These are phyloP conservation scores for Drosophila subpulchrella DNA, from an alignment of 1,140 invertebrate genomes.

Conservation along the genomic window DNA sequence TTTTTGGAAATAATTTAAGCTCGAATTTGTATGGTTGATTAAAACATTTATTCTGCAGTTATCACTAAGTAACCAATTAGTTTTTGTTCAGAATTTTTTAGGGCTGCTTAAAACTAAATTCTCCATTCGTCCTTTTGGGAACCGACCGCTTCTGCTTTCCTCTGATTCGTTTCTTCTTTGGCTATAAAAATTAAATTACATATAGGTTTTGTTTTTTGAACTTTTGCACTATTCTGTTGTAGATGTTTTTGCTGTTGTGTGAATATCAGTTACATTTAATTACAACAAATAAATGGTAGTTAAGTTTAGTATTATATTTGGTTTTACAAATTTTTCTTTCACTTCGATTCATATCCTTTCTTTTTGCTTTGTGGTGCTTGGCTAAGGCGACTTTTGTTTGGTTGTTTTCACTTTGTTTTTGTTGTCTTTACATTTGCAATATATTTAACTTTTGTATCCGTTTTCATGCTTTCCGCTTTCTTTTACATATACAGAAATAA, in stretches of 20 bases:
- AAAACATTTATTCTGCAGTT: slow-evolving; percentile 62
- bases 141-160: slow-evolving; percentile 14
- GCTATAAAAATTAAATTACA: slow-evolving; percentile 84
- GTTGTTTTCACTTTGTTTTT: slow-evolving; percentile 67
- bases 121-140: slow-evolving; percentile 33
- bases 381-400: slow-evolving; percentile 84
- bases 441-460: slow-evolving; percentile 71
- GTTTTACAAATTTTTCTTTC: slow-evolving; percentile 64
- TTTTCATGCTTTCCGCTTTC: slow-evolving; percentile 38
- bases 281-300: slow-evolving; percentile 77
- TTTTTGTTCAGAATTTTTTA: slow-evolving; percentile 51
- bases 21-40: slow-evolving; percentile 66
- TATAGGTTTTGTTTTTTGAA: slow-evolving; percentile 62
- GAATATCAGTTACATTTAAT: slow-evolving; percentile 50
- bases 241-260: slow-evolving; percentile 55
- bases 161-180: slow-evolving; percentile 60
- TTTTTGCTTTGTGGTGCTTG: slow-evolving; percentile 80
- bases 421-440: slow-evolving; percentile 79
- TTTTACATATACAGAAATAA: slow-evolving; percentile 55
- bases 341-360: slow-evolving; percentile 55
- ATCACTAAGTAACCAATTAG: slow-evolving; percentile 70
- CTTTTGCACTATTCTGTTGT: slow-evolving; percentile 79
- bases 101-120: slow-evolving; percentile 76
- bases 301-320: slow-evolving; percentile 60
- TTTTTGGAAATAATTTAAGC: slow-evolving; percentile 77